Evolutionary conservation across 2,888 invertebrate species (phyloP).

Genomic region (Asteroscopus sphinx): DNA sequence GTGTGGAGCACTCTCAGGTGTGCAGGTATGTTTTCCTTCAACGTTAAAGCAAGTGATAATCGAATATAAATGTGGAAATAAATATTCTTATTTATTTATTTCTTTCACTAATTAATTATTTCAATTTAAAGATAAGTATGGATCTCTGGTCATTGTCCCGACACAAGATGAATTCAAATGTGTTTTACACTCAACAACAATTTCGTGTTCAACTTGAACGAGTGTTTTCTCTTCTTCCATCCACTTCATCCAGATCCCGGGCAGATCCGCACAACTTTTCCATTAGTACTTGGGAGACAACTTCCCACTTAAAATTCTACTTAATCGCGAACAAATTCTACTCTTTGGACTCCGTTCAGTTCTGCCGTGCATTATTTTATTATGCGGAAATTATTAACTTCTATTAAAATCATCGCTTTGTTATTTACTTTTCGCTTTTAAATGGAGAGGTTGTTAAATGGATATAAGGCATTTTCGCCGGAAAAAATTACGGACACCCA

Average conservation of each 20-base stretch:
- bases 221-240: slow-evolving; percentile 69
- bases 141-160: slow-evolving; percentile 26
- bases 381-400: slow-evolving; percentile 67
- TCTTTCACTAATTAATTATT: slow-evolving; percentile 21
- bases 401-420: slow-evolving; percentile 58
- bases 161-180: slow-evolving; percentile 63
- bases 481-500: slow-evolving; percentile 16
- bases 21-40: no score
- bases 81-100: no score
- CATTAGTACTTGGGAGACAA: slow-evolving; percentile 76
- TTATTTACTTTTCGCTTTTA: slow-evolving; percentile 51
- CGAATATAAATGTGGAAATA: no score
- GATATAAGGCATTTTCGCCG: slow-evolving; percentile 24
- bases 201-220: slow-evolving; percentile 66
- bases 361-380: slow-evolving; percentile 68
- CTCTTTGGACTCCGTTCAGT: slow-evolving; percentile 62
- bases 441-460: slow-evolving; percentile 42
- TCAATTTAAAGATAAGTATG: slow-evolving; percentile 25
- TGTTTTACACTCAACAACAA: slow-evolving; percentile 73
- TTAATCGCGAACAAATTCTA: slow-evolving; percentile 77
- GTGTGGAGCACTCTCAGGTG: no score
- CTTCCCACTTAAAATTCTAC: slow-evolving; percentile 79
- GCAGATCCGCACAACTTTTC: slow-evolving; percentile 77
- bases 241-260: slow-evolving; percentile 65
- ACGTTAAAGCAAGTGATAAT: no score